Evolutionary conservation across 35 echinoderm and acorn worm species (phyloP).

Genomic region (Ophiothrix spiculata): DNA sequence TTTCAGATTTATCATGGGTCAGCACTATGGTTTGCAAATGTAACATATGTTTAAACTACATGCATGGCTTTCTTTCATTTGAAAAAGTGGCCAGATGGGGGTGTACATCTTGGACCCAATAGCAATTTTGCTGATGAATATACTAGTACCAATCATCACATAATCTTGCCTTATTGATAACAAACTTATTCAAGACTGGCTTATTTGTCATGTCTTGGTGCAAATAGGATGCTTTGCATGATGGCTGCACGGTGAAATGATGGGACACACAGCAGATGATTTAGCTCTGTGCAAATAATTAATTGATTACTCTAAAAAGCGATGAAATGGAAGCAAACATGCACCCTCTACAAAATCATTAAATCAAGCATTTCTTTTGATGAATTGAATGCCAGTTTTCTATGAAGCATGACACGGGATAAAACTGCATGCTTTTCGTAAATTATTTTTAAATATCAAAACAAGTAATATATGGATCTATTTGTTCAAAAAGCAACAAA

Average conservation of each 20-base stretch:
- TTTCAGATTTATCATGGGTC: no score
- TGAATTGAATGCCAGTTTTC: not conserved
- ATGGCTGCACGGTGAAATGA: not conserved
- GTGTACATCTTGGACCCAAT: no score
- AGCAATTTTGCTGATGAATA: no score
- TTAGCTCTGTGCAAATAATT: not conserved
- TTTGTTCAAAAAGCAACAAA: not conserved
- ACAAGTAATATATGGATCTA: not conserved
- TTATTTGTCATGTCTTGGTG: no score
- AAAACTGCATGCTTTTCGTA: not conserved
- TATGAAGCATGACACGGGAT: not conserved
- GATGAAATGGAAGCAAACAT: conserved; percentile 15
- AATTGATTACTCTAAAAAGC: not conserved
- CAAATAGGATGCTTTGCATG: no score
- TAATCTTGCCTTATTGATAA: no score
- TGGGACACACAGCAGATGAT: not conserved
- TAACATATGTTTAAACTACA: no score
- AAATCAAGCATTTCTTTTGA: not conserved
- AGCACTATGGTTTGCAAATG: no score
- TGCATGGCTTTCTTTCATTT: no score
- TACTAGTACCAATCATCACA: no score
- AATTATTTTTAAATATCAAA: not conserved
- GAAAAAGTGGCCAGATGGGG: no score
- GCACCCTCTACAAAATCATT: not conserved
- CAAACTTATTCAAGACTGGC: no score